Percentiles rank a stretch among this genome's conserved stretches.
Evolutionary conservation across 2,797 vertebrate genomes (phyloP).

Genomic region (Podargus strigoides): DNA sequence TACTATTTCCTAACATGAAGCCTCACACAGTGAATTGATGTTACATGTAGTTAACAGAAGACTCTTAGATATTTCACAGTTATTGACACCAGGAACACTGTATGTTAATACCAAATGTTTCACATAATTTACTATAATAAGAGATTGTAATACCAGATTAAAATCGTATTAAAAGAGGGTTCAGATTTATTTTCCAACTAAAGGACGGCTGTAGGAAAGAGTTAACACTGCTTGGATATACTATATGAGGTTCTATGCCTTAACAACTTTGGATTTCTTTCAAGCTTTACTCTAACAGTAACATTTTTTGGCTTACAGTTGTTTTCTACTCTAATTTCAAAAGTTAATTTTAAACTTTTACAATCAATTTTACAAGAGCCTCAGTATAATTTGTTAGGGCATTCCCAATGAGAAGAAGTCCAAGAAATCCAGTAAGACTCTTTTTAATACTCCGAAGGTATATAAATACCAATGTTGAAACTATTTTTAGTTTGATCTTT

Average conservation of each 20-base stretch:
- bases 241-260: neutral
- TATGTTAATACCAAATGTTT: neutral
- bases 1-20: neutral
- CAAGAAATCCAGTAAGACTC: neutral
- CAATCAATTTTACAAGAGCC: neutral
- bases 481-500: conserved; percentile 45
- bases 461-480: neutral
- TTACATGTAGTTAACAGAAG: neutral
- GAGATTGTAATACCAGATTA: neutral
- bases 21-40: neutral
- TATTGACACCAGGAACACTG: neutral
- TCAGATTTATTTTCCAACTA: neutral
- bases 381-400: neutral
- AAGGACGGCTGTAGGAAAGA: neutral
- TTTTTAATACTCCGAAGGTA: neutral
- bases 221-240: neutral
- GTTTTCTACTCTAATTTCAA: conserved; percentile 17
- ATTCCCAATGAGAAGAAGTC: neutral
- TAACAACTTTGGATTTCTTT: conserved; percentile 30
- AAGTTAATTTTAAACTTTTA: conserved; percentile 4
- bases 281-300: neutral
- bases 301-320: neutral
- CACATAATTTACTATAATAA: neutral
- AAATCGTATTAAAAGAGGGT: neutral
- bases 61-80: neutral